Base-by-base conservation (phyloP, 2,888 invertebrate genomes). In the Calliopum simillimum region DNA sequence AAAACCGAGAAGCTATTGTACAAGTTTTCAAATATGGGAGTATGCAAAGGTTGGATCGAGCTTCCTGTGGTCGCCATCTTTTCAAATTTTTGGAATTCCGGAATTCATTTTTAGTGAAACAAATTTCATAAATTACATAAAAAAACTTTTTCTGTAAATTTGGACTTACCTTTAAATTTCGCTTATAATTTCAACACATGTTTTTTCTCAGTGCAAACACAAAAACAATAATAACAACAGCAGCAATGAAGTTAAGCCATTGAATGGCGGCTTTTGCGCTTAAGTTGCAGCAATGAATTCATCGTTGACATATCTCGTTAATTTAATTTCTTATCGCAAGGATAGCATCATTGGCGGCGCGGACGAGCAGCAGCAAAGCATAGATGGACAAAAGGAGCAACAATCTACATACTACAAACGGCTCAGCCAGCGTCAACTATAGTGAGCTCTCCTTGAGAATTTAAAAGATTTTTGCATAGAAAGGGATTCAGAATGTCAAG, bases 301-400 rank as follows among this genome's bases (percentile, higher is more conserved):
- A 82, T 82, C 82, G 82, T 84, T 84, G 84, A 84, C 84, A 84
- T 83, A 83, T 84, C 84, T 84, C 84, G 84, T 85, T 84, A 85
- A 84, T 84, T 85, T 84, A 84, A 84, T 84, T 84, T 85, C 84
- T 82, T 84, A 84, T 83, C 85, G 82, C 80, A 82, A 80, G 82
- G 80, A 80, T 81, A 81, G 81, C 79, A 81, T 81, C 81, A 41
- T 46, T 47, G 56, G 49, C 53, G 62, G 56, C 67, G 21, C 67
- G 21, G 49, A 21, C 64, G n/a, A 68, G 23, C 62, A 33, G 53
- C 59, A 43, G 19, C 46, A 19, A 44, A 53, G 33, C 68, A 47
- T 12, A 55, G 23, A 58, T 43, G n/a, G 43, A 0, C 47, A 41
- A 61, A 33, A 58, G 66, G 53, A 56, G 68, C 53, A 33, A 33